Evolutionary conservation across 2,797 vertebrate genomes (phyloP), one percentile per base, ranked within the genome.

Genomic region (Selene dorsalis): DNA sequence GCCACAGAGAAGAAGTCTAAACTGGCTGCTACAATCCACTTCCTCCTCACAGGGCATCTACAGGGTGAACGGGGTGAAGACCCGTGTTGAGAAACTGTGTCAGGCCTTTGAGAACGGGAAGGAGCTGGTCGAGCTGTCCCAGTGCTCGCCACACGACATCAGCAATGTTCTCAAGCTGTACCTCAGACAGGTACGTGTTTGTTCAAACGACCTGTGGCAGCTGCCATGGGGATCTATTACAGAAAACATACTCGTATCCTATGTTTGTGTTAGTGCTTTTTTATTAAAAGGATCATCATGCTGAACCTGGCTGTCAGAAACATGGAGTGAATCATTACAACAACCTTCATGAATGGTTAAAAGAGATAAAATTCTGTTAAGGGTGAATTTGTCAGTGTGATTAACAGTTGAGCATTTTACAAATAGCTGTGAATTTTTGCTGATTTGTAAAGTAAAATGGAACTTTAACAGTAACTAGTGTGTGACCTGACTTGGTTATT

Each of bases 101-200:
- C 98, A 99, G 92, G 97, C 97, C 0, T 99, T 99, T 77, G 98
- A 99, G 93, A 97, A 97, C 0, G 97, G 97, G 52, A 97, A 98
- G 69, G 98, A 99, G 83, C 93, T 99, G 85, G 98, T 99, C 55
- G 98, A 99, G 84, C 91, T 99, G 71, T 98, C 97, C 0, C 97
- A 99, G 92, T 97, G 96, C 39, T 97, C 96, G 0, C 97, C 98
- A 0, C 98, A 99, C 0, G 98, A 99, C 87, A 97, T 99, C 88
- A 98, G 98, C 95, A 99, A 99, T 0, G 97, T 99, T 43, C 91
- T 99, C 80, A 99, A 99, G 78, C 97, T 99, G 69, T 99, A 99
- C 92, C 95, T 99, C 89, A 93, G 98, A 73, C 98, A 99, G 97
- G 98, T 98, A 16, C 2, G 7, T 32, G 39, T 10, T 10, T 24